Evolutionary conservation across 2,797 vertebrate genomes (phyloP).

Genomic region (Rhabdophis nuchalis): DNA sequence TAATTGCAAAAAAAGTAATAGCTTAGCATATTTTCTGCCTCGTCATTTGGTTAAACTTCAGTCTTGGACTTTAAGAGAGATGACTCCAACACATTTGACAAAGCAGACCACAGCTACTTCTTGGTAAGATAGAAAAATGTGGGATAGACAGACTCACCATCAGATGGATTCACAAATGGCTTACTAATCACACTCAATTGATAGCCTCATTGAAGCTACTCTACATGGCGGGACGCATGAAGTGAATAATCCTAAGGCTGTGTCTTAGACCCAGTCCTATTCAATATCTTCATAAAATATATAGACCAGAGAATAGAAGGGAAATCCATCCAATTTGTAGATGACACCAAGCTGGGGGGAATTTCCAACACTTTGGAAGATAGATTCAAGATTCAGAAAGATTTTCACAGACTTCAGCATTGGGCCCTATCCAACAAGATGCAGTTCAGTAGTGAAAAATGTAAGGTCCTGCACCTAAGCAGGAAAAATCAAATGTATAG

Average conservation of each 20-base stretch:
- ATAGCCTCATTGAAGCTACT: neutral
- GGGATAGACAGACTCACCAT: neutral
- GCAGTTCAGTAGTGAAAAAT: neutral
- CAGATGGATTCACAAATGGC: neutral
- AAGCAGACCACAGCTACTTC: neutral
- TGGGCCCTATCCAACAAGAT: neutral
- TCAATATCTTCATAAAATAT: neutral
- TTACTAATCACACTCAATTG: neutral
- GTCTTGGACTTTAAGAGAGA: neutral
- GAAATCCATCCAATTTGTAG: neutral
- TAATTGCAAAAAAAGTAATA: neutral
- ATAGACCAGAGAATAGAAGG: neutral
- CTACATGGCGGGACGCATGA: neutral
- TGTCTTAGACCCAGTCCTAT: neutral
- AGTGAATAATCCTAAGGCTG: neutral
- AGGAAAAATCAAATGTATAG: neutral
- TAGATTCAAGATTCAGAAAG: neutral
- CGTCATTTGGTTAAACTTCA: neutral
- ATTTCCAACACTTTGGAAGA: neutral
- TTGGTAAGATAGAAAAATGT: neutral
- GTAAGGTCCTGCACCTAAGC: neutral
- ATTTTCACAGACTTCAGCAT: neutral
- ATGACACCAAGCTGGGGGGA: neutral
- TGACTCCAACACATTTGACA: neutral
- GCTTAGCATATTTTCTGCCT: neutral